Percentiles rank a stretch among this genome's conserved stretches.
Conservation (phyloP, 2,888 invertebrate species). For the Eugnorisma glareosa region DNA sequence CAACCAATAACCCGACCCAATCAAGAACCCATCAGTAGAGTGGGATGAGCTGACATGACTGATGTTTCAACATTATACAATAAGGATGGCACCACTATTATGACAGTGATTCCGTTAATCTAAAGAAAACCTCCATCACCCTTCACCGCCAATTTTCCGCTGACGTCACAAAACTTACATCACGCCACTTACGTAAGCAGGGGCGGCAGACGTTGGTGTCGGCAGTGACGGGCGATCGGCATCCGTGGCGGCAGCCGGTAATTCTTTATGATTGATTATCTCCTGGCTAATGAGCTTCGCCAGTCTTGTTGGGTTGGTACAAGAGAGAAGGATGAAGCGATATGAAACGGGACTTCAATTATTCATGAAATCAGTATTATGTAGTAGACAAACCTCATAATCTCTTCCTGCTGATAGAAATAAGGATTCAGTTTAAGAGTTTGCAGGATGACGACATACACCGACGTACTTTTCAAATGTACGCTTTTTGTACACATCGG, state of each 20-base stretch:
- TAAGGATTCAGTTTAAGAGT: neutral
- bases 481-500: neutral
- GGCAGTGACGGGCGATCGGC: slow-evolving; percentile 67
- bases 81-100: neutral
- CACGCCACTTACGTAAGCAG: slow-evolving; percentile 66
- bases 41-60: neutral
- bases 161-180: slow-evolving; percentile 59
- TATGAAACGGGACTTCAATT: neutral
- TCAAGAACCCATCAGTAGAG: too few relatives aligned
- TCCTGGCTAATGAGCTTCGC: slow-evolving; percentile 86
- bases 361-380: neutral
- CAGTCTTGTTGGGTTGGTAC: slow-evolving; percentile 71
- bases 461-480: neutral
- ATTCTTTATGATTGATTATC: slow-evolving; percentile 88
- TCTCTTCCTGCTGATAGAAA: neutral
- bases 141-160: slow-evolving; percentile 28
- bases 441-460: neutral
- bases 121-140: slow-evolving; percentile 7
- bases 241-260: slow-evolving; percentile 79
- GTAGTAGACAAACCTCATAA: neutral
- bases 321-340: slow-evolving; percentile 62
- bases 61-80: neutral
- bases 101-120: neutral
- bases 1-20: too few relatives aligned
- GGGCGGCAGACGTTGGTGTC: slow-evolving; percentile 51